Evolutionary conservation across 2,113 vertebrate genomes (phyloP), one percentile per base, ranked within the genome.

Genomic region (Odontesthes bonariensis): DNA sequence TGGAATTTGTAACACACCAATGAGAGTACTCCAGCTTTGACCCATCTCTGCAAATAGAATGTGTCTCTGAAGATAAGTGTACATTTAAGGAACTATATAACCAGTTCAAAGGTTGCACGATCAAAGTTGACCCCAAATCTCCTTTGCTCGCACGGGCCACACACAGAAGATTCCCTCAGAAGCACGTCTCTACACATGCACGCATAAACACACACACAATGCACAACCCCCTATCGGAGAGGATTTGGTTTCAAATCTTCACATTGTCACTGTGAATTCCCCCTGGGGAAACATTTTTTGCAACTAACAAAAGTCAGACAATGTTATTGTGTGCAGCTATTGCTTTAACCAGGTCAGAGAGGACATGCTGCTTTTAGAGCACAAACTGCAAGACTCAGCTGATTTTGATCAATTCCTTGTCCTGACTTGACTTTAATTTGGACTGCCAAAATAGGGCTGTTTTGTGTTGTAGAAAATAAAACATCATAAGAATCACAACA

Each of bases 1-100:
- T 87, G 88, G 85, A 91, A 91, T 91, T 88, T 91, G 73, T 87
- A 73, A 86, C 86, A 86, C 74, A 65, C 52, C 19, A 70, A 68
- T 46, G 83, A 71, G 70, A 87, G 56, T 77, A 54, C 81, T 88
- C 63, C 73, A 69, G 54, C 70, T 67, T 77, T 84, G 86, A 92
- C 81, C 76, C 40, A 69, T 78, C 71, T 85, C 75, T 80, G 75
- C 64, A 75, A 81, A 75, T 74, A 84, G 67, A 85, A 77, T 54
- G 69, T 75, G 53, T 73, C 85, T 87, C 83, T 91, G 84, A 91
- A 89, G 89, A 89, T 77, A 72, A 88, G 74, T 77, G 60, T 59
- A 69, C 63, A 72, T 88, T 81, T 80, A 82, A 88, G 85, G 49
- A 81, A 73, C 80, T 69, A 59, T 49, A 76, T 33, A 65, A 47